A percentile compares a stretch with the other conserved stretches of the same genome.
These are phyloP conservation scores for Cylas formicarius DNA, from an alignment of 1,140 invertebrate genomes.

Conservation along the genomic window DNA sequence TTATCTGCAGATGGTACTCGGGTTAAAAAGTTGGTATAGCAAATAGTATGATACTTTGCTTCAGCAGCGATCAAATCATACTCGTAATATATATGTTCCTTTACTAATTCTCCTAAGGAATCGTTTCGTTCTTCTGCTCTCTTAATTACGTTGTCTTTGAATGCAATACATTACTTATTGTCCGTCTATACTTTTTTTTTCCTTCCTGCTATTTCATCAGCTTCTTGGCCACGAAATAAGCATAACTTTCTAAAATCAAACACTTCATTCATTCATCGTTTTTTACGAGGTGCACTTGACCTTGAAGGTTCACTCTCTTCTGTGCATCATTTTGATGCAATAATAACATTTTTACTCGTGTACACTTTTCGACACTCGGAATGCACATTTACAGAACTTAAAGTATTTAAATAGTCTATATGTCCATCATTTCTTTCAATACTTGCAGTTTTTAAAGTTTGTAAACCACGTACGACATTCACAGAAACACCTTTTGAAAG, in stretches of 20 bases:
- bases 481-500: constrained; percentile 35
- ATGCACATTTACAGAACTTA: constrained; percentile 39
- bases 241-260: constrained; percentile 36
- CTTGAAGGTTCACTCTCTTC: constrained; percentile 28
- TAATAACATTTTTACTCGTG: constrained; percentile 33
- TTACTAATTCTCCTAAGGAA: constrained; percentile 35
- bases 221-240: constrained; percentile 37
- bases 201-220: constrained; percentile 29
- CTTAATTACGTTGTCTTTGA: constrained; percentile 36
- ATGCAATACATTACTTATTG: constrained; percentile 35
- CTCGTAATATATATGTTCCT: constrained; percentile 34
- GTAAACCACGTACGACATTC: constrained; percentile 33
- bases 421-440: constrained; percentile 37
- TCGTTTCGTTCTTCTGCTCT: constrained; percentile 35
- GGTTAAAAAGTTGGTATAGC: constrained; percentile 37
- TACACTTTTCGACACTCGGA: constrained; percentile 33
- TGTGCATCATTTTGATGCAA: constrained; percentile 32
- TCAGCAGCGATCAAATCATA: constrained; percentile 36
- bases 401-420: constrained; percentile 37
- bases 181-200: constrained; percentile 34
- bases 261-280: constrained; percentile 30
- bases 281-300: constrained; percentile 34
- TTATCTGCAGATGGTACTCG: constrained; percentile 27
- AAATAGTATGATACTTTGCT: constrained; percentile 37
- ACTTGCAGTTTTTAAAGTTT: constrained; percentile 40